Evolutionary conservation across 2,797 vertebrate genomes (phyloP).

Genomic region (Phalloptychus januarius): DNA sequence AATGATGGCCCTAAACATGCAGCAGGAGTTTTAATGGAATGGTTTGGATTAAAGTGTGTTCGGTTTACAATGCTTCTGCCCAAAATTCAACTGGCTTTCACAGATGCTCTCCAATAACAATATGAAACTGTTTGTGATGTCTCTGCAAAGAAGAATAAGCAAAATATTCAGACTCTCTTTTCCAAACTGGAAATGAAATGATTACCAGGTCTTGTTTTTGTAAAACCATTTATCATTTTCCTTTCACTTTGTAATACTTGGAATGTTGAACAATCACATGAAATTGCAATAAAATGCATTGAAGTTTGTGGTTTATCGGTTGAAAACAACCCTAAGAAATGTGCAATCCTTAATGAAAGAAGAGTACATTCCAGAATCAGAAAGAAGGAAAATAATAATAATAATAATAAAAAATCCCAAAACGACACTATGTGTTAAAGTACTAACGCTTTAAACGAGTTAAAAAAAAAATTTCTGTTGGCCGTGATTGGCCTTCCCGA

Average conservation of each 20-base stretch:
- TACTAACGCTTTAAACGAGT: constrained; percentile 20
- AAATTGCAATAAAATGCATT: neutral
- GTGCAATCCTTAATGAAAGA: neutral
- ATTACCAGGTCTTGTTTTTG: neutral
- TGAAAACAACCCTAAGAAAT: constrained; percentile 5
- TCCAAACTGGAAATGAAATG: neutral
- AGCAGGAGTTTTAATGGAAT: neutral
- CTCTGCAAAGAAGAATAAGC: neutral
- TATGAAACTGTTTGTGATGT: neutral
- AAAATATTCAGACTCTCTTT: neutral
- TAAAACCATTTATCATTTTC: neutral
- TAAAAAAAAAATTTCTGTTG: neutral
- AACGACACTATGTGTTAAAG: constrained; percentile 12
- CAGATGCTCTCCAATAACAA: neutral
- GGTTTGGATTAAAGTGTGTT: neutral
- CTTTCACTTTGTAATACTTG: neutral
- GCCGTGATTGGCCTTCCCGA: neutral
- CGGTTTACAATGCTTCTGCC: neutral
- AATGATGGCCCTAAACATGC: neutral
- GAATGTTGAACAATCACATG: neutral
- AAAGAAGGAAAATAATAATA: no score
- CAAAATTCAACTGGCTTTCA: neutral
- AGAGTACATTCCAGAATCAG: constrained; percentile 9
- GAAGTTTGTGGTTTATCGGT: neutral
- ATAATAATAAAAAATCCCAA: neutral